Evolutionary conservation across 2,113 vertebrate genomes (phyloP), one percentile per base, ranked within the genome.

Genomic region (Apeltes quadracus): DNA sequence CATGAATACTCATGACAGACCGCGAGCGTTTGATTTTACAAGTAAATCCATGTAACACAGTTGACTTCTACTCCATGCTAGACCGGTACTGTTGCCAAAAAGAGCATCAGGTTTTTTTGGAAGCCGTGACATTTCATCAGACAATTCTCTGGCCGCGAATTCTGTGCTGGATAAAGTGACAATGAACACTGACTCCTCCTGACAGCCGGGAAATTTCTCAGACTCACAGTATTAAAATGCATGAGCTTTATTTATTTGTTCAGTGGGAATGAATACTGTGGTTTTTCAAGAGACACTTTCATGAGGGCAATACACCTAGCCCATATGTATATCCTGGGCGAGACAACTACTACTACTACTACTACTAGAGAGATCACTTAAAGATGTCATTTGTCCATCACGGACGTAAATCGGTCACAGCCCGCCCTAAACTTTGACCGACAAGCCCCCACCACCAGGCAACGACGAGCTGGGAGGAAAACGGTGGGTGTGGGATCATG

Each of bases 141-240:
- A 88, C 82, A 65, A 72, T 76, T 83, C 61, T 79, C 71, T 84
- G 87, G 85, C 83, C 78, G 84, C 38, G 65, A 87, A 69, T 71
- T 65, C 34, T 56, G 82, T 67, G 82, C 64, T 55, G 58, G 71
- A 50, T 74, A 43, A 75, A 65, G 71, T 69, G 83, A 82, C 22
- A 23, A 80, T 57, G 61, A 78, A 81, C 69, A 72, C 77, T 32
- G 77, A 89, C 80, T 81, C 59, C 58, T 76, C 76, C 70, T 59
- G 84, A 85, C 83, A 76, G 78, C 46, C 50, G 57, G 67, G 53
- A 83, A 79, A 78, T 61, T 18, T 74, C 41, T 27, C 68, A 13
- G 25, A 65, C 70, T 61, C n/a, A 71, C 72, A 71, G 16, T 38
- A 64, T 51, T 44, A 23, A 77, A 82, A 82, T 32, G 29, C 39